Conservation (phyloP, 2,888 invertebrate species). For the Drosophila borealis region DNA sequence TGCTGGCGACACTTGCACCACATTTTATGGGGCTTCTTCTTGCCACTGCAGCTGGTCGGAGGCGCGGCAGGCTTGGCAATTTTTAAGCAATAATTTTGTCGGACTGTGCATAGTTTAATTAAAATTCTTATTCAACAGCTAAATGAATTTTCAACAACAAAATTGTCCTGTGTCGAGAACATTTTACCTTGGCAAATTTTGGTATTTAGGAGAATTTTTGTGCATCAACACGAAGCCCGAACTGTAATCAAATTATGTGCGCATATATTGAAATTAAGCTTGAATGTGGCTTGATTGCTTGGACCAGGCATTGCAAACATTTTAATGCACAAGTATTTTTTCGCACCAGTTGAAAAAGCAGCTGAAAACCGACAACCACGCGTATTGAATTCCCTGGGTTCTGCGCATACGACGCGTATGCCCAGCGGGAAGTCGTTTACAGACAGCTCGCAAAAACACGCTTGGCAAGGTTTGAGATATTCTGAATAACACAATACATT, state of each 20-base stretch:
- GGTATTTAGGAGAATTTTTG: constrained; percentile 30
- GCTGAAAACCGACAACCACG: constrained; percentile 17
- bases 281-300: constrained; percentile 52
- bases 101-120: constrained; percentile 62
- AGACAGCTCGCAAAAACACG: background rate
- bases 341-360: constrained; percentile 11
- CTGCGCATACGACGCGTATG: constrained; percentile 28
- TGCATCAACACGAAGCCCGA: background rate
- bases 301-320: background rate
- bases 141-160: constrained; percentile 38
- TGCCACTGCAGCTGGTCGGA: constrained; percentile 21
- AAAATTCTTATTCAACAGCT: constrained; percentile 63
- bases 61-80: constrained; percentile 36
- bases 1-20: background rate
- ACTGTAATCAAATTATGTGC: constrained; percentile 46
- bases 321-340: constrained; percentile 21
- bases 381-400: constrained; percentile 2
- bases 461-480: background rate
- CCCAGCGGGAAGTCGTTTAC: background rate
- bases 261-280: constrained; percentile 30
- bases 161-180: constrained; percentile 32
- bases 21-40: constrained; percentile 4
- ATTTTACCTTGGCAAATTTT: constrained; percentile 30
- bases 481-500: background rate
- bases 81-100: constrained; percentile 62